A percentile compares a stretch with the other conserved stretches of the same genome.
These are phyloP conservation scores for Pimpla rufipes DNA, from an alignment of 2,888 invertebrate genomes.

Conservation along the genomic window DNA sequence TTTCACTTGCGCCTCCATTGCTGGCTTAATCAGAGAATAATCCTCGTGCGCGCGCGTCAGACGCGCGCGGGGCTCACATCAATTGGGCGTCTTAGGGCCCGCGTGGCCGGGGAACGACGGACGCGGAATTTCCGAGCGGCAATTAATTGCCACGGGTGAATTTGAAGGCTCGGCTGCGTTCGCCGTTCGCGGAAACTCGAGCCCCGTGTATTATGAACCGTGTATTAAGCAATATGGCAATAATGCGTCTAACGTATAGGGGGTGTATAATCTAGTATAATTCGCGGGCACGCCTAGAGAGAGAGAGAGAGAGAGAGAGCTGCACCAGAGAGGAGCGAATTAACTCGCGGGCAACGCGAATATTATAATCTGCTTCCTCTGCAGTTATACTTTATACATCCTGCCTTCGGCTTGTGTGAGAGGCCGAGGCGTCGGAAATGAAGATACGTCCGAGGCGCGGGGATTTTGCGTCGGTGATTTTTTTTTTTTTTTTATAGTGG, in stretches of 20 bases:
- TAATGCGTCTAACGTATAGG: conserved; percentile 59
- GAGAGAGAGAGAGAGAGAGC: too few relatives aligned
- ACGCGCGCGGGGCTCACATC: conserved; percentile 53
- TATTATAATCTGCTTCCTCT: conserved; percentile 60
- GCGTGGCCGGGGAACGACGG: conserved; percentile 53
- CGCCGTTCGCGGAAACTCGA: conserved; percentile 55
- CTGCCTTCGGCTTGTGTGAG: background rate
- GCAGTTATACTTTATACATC: conserved; percentile 53
- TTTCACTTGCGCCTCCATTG: too few relatives aligned
- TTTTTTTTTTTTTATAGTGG: too few relatives aligned
- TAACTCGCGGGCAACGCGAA: conserved; percentile 52
- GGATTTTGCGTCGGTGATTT: background rate
- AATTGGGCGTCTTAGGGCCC: conserved; percentile 64
- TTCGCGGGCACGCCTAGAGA: conserved; percentile 52
- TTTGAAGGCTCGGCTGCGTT: conserved; percentile 31
- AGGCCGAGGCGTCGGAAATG: background rate
- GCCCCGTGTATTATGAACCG: conserved; percentile 36
- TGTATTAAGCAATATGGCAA: conserved; percentile 57
- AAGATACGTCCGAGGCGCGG: background rate
- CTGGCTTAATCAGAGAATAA: conserved; percentile 68
- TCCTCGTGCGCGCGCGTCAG: conserved; percentile 47
- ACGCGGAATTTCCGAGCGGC: conserved; percentile 54
- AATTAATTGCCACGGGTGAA: conserved; percentile 42
- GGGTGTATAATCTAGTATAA: conserved; percentile 61
- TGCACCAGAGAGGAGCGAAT: conserved; percentile 50